These are phyloP conservation scores for Ennomos quercinarius DNA, from an alignment of 2,888 invertebrate species.

Conservation along the genomic window DNA sequence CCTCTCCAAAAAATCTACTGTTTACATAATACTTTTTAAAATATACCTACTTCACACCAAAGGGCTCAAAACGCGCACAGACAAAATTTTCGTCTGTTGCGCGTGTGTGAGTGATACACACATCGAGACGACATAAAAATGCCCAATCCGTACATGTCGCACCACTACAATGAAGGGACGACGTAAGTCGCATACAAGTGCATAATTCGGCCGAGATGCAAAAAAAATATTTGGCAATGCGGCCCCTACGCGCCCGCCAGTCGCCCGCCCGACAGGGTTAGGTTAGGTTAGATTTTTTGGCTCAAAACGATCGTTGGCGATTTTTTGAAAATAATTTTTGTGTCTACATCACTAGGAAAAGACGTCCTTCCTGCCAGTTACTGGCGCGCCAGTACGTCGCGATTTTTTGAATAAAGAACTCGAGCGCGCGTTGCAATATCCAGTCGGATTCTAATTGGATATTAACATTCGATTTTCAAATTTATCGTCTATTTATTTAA, in stretches of 20 bases:
- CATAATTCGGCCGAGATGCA: constrained; percentile 86
- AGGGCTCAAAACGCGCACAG: constrained; percentile 77
- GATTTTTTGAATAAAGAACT: constrained; percentile 77
- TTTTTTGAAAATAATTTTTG: constrained; percentile 76
- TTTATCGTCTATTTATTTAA: constrained; percentile 50
- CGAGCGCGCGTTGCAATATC: constrained; percentile 54
- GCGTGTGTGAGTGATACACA: constrained; percentile 76
- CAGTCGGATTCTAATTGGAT: constrained; percentile 64
- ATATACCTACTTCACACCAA: constrained; percentile 67
- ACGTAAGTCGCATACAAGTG: constrained; percentile 86
- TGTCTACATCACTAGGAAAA: constrained; percentile 71
- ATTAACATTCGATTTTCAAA: constrained; percentile 55
- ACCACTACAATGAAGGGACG: constrained; percentile 84
- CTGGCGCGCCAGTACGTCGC: constrained; percentile 71
- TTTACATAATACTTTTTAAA: constrained; percentile 84
- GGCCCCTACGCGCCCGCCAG: constrained; percentile 85
- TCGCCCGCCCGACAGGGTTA: constrained; percentile 85
- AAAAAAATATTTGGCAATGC: constrained; percentile 86
- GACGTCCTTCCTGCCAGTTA: constrained; percentile 69
- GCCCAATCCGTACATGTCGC: constrained; percentile 82
- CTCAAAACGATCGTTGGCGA: constrained; percentile 83
- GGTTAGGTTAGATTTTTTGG: constrained; percentile 86
- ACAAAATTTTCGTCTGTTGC: constrained; percentile 69
- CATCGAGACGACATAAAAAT: constrained; percentile 76
- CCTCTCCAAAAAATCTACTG: constrained; percentile 69